Evolutionary conservation across 2,888 invertebrate genomes (phyloP).

Genomic region (Callosobruchus maculatus): DNA sequence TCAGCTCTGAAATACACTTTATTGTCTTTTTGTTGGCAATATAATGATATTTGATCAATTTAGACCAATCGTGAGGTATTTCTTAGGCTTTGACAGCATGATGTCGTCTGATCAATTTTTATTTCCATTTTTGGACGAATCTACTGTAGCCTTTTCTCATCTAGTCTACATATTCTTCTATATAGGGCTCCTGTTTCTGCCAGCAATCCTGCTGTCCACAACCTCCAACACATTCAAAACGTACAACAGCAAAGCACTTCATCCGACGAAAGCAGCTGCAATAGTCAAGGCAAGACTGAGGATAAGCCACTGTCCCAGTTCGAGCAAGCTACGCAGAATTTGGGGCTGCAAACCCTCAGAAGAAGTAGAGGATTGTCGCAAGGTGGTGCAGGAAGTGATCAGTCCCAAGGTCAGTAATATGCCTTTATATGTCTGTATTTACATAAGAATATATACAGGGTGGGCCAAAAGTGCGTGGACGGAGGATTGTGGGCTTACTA

Average conservation of each 20-base stretch:
- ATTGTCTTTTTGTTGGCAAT: no score
- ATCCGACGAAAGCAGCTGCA: not conserved
- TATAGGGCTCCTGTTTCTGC: not conserved
- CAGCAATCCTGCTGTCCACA: not conserved
- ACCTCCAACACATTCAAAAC: constrained; percentile 46
- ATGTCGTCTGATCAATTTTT: no score
- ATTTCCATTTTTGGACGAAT: no score
- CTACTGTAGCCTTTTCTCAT: no score
- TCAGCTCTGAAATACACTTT: no score
- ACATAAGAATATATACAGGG: no score
- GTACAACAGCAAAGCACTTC: constrained; percentile 20
- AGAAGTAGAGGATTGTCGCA: constrained; percentile 31
- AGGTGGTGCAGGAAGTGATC: constrained; percentile 7
- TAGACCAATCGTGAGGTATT: no score
- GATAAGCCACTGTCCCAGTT: constrained; percentile 43
- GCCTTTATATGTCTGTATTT: no score
- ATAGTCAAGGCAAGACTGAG: constrained; percentile 42
- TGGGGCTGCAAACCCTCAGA: constrained; percentile 48
- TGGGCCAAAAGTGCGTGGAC: no score
- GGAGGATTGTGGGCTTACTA: no score
- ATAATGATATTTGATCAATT: no score
- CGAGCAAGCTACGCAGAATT: constrained; percentile 47
- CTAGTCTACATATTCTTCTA: not conserved
- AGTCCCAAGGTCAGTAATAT: not conserved
- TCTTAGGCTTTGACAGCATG: no score